Percentiles rank a stretch among this genome's conserved stretches.
Evolutionary conservation across 2,888 invertebrate species (phyloP).

Genomic region (Hedya salicella): DNA sequence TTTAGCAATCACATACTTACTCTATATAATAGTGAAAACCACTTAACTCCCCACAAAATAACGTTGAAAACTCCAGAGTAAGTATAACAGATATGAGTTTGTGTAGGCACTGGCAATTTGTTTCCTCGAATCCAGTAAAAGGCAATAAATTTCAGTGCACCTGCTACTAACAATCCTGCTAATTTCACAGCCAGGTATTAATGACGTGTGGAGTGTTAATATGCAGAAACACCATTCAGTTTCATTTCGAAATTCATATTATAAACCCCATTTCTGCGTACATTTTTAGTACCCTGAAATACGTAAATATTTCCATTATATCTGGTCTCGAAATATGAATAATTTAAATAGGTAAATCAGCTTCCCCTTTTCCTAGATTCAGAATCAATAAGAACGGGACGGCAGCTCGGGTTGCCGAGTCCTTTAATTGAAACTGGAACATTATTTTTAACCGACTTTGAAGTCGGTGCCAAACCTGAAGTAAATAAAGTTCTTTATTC

Average conservation of each 20-base stretch:
- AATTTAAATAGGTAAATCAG: background rate
- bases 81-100: background rate
- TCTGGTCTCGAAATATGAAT: background rate
- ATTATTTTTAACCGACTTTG: background rate
- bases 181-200: constrained; percentile 28
- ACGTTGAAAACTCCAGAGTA: background rate
- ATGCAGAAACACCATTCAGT: background rate
- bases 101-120: constrained; percentile 12
- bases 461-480: too few species aligned
- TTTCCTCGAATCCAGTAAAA: constrained; percentile 26
- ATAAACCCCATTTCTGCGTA: too few species aligned
- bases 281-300: too few species aligned
- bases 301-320: background rate
- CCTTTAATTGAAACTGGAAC: constrained; percentile 9
- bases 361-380: background rate
- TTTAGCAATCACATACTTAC: background rate
- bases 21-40: background rate
- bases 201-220: constrained; percentile 6
- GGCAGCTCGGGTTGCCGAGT: background rate
- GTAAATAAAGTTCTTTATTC: too few species aligned
- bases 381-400: constrained; percentile 6
- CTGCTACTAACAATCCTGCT: constrained; percentile 30
- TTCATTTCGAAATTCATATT: background rate
- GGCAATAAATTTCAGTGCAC: constrained; percentile 36
- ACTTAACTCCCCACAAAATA: background rate